Evolutionary conservation across 1,140 invertebrate genomes (phyloP).

Genomic region (Drosophila orosa): DNA sequence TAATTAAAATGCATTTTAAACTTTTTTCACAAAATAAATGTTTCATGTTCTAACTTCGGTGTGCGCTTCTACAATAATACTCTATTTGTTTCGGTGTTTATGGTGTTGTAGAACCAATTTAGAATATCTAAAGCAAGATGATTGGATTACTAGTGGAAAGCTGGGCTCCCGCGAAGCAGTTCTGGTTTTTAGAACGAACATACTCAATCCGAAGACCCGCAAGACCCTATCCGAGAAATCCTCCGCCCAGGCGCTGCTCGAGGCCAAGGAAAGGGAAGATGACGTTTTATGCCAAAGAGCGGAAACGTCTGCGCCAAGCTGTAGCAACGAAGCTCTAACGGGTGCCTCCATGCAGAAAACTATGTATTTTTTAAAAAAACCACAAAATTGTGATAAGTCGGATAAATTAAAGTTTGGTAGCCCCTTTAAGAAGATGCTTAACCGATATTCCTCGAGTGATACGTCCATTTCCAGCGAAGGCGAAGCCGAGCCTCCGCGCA

Average conservation of each 20-base stretch:
- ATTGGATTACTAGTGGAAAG: constrained; percentile 82
- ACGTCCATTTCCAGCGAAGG: constrained; percentile 75
- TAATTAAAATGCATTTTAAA: neutral
- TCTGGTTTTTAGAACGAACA: constrained; percentile 75
- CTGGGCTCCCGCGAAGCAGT: constrained; percentile 79
- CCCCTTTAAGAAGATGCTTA: constrained; percentile 37
- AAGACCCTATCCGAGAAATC: constrained; percentile 50
- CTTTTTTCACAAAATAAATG: constrained; percentile 5
- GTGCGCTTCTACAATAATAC: neutral
- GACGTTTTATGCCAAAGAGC: neutral
- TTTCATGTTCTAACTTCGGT: neutral
- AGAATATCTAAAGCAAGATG: constrained; percentile 47
- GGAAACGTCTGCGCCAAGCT: constrained; percentile 6
- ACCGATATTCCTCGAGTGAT: constrained; percentile 76
- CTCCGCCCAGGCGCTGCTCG: constrained; percentile 13
- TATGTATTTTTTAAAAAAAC: constrained; percentile 41
- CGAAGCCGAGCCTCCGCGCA: constrained; percentile 52
- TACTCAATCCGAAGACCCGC: constrained; percentile 70
- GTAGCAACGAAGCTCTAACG: constrained; percentile 33
- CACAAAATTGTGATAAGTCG: constrained; percentile 33
- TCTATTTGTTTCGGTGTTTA: neutral
- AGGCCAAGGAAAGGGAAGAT: constrained; percentile 16
- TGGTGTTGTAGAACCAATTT: constrained; percentile 37
- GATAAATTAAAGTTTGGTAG: constrained; percentile 32
- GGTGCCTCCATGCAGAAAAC: constrained; percentile 34